Evolutionary conservation across 2,113 vertebrate species (phyloP).

Genomic region (Numenius arquata): DNA sequence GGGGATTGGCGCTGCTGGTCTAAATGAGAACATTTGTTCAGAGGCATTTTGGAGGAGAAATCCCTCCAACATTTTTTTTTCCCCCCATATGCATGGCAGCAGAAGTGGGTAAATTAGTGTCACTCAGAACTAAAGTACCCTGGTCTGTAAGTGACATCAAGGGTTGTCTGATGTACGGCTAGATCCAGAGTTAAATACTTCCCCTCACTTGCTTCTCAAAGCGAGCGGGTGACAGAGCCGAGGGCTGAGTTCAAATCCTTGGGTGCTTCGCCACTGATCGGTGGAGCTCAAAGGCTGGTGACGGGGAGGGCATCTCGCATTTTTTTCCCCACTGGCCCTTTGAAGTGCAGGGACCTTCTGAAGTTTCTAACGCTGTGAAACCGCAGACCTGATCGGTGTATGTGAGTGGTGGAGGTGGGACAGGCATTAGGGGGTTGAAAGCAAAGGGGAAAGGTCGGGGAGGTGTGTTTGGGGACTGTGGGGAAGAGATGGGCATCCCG

Average conservation of each 20-base stretch:
- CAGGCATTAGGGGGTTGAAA: background rate
- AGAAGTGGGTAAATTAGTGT: background rate
- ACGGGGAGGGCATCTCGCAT: background rate
- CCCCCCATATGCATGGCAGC: background rate
- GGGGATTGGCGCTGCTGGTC: background rate
- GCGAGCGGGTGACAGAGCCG: background rate
- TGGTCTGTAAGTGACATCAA: background rate
- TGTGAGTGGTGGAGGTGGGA: background rate
- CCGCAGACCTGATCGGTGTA: background rate
- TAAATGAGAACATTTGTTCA: background rate
- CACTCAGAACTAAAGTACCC: background rate
- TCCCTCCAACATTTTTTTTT: background rate
- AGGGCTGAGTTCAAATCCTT: background rate
- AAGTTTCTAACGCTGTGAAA: background rate
- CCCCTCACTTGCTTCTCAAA: background rate
- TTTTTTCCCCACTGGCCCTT: background rate
- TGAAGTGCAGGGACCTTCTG: background rate
- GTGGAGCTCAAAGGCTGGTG: background rate
- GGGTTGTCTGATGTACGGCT: background rate
- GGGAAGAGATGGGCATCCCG: rapidly evolving
- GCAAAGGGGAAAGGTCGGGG: background rate
- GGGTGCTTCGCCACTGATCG: background rate
- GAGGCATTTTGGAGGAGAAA: background rate
- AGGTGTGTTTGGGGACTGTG: background rate
- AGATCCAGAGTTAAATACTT: background rate